Evolutionary conservation across 2,888 invertebrate genomes (phyloP).

Genomic region (Ernsta delagoae): DNA sequence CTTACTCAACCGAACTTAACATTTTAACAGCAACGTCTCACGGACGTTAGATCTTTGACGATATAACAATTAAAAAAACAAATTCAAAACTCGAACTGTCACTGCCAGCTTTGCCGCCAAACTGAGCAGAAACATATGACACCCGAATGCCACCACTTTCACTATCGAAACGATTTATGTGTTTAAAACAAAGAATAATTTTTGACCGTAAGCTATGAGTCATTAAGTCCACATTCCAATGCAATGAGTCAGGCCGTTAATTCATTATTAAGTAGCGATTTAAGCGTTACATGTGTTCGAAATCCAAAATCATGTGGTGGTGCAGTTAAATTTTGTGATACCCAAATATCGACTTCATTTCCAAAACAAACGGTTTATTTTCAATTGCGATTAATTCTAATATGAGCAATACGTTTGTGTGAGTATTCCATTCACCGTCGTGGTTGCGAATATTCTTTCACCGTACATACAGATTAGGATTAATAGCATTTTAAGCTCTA

Average conservation of each 20-base stretch:
- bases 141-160: constrained; percentile 53
- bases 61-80: constrained; percentile 16
- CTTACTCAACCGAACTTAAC: constrained; percentile 11
- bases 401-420: constrained; percentile 37
- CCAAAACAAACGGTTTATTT: constrained; percentile 15
- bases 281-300: constrained; percentile 39
- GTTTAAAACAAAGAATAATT: constrained; percentile 34
- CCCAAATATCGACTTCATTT: constrained; percentile 17
- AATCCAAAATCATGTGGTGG: constrained; percentile 41
- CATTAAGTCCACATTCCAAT: constrained; percentile 41
- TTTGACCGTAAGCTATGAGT: constrained; percentile 31
- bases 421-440: constrained; percentile 45
- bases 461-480: neutral
- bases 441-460: neutral
- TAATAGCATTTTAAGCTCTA: constrained; percentile 20
- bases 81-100: constrained; percentile 50
- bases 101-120: constrained; percentile 69
- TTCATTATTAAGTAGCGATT: constrained; percentile 27
- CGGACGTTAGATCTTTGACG: constrained; percentile 1
- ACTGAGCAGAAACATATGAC: constrained; percentile 62
- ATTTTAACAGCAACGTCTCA: constrained; percentile 19
- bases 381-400: neutral
- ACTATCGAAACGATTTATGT: constrained; percentile 55
- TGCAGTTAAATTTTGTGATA: constrained; percentile 20
- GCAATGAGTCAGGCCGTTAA: constrained; percentile 39